Evolutionary conservation across 1,140 invertebrate genomes (phyloP).

Genomic region (Caenorhabditis tropicalis): DNA sequence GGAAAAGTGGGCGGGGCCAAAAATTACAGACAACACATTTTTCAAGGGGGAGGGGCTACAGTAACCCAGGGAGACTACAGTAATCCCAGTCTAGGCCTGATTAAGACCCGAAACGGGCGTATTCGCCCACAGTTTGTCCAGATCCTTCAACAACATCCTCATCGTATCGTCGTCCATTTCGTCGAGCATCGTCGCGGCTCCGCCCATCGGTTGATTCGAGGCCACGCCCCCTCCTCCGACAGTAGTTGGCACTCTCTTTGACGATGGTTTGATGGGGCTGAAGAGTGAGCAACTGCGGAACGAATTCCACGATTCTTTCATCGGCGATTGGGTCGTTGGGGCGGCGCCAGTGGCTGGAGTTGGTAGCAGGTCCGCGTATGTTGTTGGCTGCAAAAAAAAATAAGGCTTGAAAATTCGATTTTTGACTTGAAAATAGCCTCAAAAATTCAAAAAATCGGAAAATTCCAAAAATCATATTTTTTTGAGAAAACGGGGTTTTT

Average conservation of each 20-base stretch:
- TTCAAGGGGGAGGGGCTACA: too few species aligned
- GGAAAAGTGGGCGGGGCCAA: not conserved
- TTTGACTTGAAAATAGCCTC: too few species aligned
- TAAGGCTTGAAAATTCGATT: too few species aligned
- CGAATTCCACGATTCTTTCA: constrained; percentile 13
- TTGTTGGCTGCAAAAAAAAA: not conserved
- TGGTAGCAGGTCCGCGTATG: not conserved
- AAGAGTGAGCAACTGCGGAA: constrained; percentile 5
- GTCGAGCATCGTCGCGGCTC: not conserved
- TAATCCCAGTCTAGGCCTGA: not conserved
- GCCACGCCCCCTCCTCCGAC: not conserved
- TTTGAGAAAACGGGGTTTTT: too few species aligned
- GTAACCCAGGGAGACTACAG: not conserved
- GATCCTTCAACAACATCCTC: not conserved
- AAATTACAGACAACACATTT: not conserved
- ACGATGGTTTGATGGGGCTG: constrained; percentile 17
- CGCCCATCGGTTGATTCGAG: not conserved
- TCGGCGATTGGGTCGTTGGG: not conserved
- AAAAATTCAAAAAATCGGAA: not conserved
- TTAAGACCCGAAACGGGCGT: constrained; percentile 1
- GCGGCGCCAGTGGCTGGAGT: not conserved
- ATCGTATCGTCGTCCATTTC: not conserved
- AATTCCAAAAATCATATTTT: not conserved
- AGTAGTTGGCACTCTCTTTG: too few species aligned
- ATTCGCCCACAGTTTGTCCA: constrained; percentile 19